Evolutionary conservation across 2,113 vertebrate genomes (phyloP), one percentile per base, ranked within the genome.

Genomic region (Dipodomys stephensi): DNA sequence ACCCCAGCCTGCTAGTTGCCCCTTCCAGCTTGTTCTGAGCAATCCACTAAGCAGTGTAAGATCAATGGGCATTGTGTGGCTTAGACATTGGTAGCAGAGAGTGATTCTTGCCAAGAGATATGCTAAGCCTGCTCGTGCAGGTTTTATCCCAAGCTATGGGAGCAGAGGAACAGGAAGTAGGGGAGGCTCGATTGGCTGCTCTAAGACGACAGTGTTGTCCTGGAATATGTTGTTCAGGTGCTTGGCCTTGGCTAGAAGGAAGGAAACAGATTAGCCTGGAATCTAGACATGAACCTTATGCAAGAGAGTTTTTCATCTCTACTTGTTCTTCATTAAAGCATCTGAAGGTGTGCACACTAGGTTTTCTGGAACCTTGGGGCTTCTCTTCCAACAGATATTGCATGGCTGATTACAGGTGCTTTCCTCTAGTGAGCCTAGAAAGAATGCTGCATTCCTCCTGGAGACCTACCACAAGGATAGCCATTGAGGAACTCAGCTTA

Each of bases 401-500:
- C 74, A 32, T 71, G 60, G n/a, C 82, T 80, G 35, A 16, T 60
- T 32, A 18, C 0, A 7, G 25, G 11, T 6, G 10, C 49, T 76
- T 85, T 64, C 72, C 78, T 94, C 67, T n/a, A 49, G 1, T 46
- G 80, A 88, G 23, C 88, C 71, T 83, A 68, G 35, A 80, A 79
- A 69, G 72, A 62, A 22, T 39, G 49, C 91, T 86, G 18, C 13
- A 19, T 81, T 68, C 68, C 27, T 53, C 30, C 4, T 28, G 72
- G 69, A 87, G 83, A 62, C 53, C 93, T 44, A 53, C 81, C 87
- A 28, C 44, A 28, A 39, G 71, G 57, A 68, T 22, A 23, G 23
- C 44, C 57, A 3, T 16, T 53, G 67, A 46, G 44, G 69, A 68
- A 30, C 78, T 35, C 77, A 15, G 82, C 77, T 18, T 22, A 84